Evolutionary conservation across 2,113 vertebrate genomes (phyloP).

Genomic region (Lontra canadensis): DNA sequence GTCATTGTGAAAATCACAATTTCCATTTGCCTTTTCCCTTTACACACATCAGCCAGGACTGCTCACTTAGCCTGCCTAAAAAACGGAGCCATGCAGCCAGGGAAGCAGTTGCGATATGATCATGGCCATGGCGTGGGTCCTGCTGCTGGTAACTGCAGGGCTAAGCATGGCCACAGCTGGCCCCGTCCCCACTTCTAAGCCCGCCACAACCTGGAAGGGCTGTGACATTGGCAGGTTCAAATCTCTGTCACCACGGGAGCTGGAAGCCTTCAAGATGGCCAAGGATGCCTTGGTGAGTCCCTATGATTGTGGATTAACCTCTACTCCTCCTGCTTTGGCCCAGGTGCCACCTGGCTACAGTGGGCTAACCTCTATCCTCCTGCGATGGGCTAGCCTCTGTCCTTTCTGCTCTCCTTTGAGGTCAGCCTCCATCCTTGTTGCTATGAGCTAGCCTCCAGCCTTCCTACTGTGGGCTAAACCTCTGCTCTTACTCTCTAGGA

Average conservation of each 20-base stretch:
- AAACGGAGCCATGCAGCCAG: neutral
- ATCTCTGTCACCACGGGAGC: neutral
- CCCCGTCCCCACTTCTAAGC: neutral
- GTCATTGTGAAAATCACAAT: neutral
- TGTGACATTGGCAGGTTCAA: slow-evolving; percentile 68
- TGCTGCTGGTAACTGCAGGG: neutral
- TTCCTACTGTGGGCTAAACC: neutral
- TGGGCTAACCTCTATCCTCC: neutral
- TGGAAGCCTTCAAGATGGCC: slow-evolving; percentile 24
- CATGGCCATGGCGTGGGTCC: neutral
- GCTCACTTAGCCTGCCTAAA: neutral
- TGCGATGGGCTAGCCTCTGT: neutral
- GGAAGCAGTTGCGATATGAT: neutral
- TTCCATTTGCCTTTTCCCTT: neutral
- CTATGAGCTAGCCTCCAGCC: no score
- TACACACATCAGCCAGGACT: neutral
- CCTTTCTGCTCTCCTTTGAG: neutral
- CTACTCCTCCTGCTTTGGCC: neutral
- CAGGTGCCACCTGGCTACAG: neutral
- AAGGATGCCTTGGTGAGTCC: slow-evolving; percentile 70
- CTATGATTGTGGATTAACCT: accelerated
- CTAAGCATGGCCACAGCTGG: neutral
- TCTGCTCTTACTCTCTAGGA: slow-evolving; percentile 47
- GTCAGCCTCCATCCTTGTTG: neutral
- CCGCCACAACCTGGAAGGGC: accelerated